Base-by-base conservation (phyloP, 2,888 invertebrate species). In the Lydus trimaculatus region DNA sequence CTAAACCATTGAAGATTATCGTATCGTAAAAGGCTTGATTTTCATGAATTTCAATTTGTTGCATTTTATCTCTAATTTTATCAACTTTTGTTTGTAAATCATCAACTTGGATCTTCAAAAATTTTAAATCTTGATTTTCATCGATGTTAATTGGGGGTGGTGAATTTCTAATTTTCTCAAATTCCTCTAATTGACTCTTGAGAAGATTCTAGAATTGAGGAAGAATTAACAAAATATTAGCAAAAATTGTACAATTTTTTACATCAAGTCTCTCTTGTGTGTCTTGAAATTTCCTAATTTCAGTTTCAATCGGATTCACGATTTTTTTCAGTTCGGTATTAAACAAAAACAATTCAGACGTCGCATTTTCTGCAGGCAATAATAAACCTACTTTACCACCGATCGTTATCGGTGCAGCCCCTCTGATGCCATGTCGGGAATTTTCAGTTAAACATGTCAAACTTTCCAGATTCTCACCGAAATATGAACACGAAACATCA, bases 401-500 rank as follows among this genome's bases (percentile, higher is more conserved):
- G n/a, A 82, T 66, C 23, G 72, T 63, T 36, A 85, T 70, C 61
- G 76, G 76, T 23, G 79, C 73, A 15, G 82, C 76, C 1, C 83
- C 84, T 33, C 70, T 64, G 65, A 84, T 79, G 6, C 81, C 82
- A 3, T 65, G 23, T 23, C 74, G 67, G 4, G 71, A 67, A 43
- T 79, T 78, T 59, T 78, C 78, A 23, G 80, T 73, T 25, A 85
- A 70, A 72, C 85, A 85, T 63, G 74, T 74, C 31, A 85, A 74
- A 11, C 79, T 80, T 65, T 78, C 69, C 7, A 71, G 66, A 4
- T 66, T 31, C 67, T 83, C 82, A 8, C 82, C 85, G 69, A 79
- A 82, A 66, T 79, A 76, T 6, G 64, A 64, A 67, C 85, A 85
- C 15, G 78, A 73, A 61, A 84, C 78, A 72, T 85, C 85, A 58